A percentile compares a stretch with the other conserved stretches of the same genome.
These are phyloP conservation scores for Anser brachyrhynchus DNA, from an alignment of 2,113 vertebrate species.

Conservation along the genomic window DNA sequence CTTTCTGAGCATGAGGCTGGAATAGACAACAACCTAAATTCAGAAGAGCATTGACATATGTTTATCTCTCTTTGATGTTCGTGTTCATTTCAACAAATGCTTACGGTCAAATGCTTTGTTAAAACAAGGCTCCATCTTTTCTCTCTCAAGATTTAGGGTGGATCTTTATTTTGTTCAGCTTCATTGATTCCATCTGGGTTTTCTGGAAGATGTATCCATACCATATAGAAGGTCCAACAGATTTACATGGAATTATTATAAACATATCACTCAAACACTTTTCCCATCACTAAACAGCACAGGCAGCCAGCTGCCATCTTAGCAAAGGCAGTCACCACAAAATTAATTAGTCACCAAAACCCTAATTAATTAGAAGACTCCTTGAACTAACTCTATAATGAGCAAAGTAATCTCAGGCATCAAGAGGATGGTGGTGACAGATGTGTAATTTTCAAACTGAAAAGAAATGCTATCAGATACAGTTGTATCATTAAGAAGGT, in stretches of 20 bases:
- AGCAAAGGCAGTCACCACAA: not conserved
- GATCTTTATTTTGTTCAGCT: not conserved
- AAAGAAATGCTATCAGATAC: not conserved
- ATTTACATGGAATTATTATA: conserved; percentile 26
- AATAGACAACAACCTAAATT: not conserved
- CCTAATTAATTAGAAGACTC: not conserved
- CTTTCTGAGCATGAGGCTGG: not conserved
- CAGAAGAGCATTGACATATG: conserved; percentile 31
- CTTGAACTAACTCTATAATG: not conserved
- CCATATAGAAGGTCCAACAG: not conserved
- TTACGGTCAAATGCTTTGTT: conserved; percentile 38
- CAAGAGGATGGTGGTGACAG: not conserved
- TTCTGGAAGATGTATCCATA: conserved; percentile 36
- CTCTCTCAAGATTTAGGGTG: not conserved
- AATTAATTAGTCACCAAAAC: not conserved
- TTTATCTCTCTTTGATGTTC: conserved; percentile 35
- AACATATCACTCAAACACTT: conserved; percentile 16
- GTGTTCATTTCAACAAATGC: conserved; percentile 42
- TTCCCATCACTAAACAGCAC: conserved; percentile 21
- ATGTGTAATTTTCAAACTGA: not conserved
- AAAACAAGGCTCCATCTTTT: not conserved
- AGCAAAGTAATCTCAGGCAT: not conserved
- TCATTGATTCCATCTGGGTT: conserved; percentile 50
- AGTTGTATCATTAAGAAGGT: not conserved
- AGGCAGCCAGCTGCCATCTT: conserved; percentile 37